Conservation (phyloP, 2,888 invertebrate genomes). For the Tipula lateralis region DNA sequence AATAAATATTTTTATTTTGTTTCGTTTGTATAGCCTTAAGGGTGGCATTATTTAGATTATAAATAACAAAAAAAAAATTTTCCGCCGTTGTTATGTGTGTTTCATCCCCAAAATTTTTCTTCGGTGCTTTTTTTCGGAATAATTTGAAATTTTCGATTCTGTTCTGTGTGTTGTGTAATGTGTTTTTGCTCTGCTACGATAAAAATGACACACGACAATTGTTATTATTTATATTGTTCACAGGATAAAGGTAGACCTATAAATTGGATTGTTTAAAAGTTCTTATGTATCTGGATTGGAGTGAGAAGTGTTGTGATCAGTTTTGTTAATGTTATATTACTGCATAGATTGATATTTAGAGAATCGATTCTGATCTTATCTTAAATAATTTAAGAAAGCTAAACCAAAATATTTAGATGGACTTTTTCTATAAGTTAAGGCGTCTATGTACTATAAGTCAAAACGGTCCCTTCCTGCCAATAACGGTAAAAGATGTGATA, state of each 20-base stretch:
- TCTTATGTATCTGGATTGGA: too few relatives aligned
- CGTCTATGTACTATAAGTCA: too few relatives aligned
- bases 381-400: too few relatives aligned
- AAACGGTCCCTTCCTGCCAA: too few relatives aligned
- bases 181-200: slow-evolving; percentile 49
- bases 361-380: too few relatives aligned
- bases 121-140: neutral
- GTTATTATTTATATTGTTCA: neutral
- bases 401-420: too few relatives aligned
- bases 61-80: neutral
- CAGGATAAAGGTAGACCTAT: neutral
- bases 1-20: neutral
- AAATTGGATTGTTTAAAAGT: too few relatives aligned
- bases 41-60: neutral
- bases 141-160: neutral
- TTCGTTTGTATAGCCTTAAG: neutral
- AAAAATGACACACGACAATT: slow-evolving; percentile 51
- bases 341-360: too few relatives aligned
- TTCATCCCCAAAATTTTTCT: slow-evolving; percentile 8
- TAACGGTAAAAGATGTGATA: too few relatives aligned
- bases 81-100: neutral
- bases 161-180: neutral
- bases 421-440: too few relatives aligned
- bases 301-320: too few relatives aligned
- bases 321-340: too few relatives aligned